Conservation (phyloP, 2,888 invertebrate genomes). For the Uropetala carovei region DNA sequence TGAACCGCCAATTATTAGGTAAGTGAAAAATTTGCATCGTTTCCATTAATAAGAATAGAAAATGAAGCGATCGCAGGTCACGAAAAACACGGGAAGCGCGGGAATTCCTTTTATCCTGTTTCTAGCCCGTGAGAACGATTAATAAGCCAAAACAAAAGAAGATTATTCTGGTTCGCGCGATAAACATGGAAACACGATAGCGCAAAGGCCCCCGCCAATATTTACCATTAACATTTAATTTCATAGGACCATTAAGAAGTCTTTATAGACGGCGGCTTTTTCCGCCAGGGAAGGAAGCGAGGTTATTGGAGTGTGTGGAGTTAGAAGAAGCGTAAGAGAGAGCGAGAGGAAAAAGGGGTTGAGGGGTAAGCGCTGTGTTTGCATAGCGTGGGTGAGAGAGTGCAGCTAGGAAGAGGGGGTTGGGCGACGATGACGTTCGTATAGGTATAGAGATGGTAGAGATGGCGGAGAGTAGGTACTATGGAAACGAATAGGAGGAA, state of each 20-base stretch:
- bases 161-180: background rate
- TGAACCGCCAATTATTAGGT: too few species aligned
- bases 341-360: background rate
- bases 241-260: conserved; percentile 55
- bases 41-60: too few species aligned
- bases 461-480: too few species aligned
- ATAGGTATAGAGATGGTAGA: background rate
- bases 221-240: conserved; percentile 63
- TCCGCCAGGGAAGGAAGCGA: conserved; percentile 44
- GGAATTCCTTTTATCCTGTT: background rate
- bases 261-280: conserved; percentile 46
- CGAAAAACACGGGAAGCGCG: background rate
- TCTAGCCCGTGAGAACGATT: background rate
- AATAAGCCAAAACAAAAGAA: background rate
- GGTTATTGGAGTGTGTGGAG: conserved; percentile 7
- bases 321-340: background rate
- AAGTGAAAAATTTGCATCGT: too few species aligned
- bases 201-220: conserved; percentile 52
- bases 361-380: conserved; percentile 29
- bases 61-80: background rate
- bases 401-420: conserved; percentile 12
- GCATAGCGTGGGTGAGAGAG: conserved; percentile 53
- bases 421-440: background rate
- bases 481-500: background rate
- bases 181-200: conserved; percentile 41